Evolutionary conservation across 2,888 invertebrate genomes (phyloP).

Genomic region (Julus scanicus): DNA sequence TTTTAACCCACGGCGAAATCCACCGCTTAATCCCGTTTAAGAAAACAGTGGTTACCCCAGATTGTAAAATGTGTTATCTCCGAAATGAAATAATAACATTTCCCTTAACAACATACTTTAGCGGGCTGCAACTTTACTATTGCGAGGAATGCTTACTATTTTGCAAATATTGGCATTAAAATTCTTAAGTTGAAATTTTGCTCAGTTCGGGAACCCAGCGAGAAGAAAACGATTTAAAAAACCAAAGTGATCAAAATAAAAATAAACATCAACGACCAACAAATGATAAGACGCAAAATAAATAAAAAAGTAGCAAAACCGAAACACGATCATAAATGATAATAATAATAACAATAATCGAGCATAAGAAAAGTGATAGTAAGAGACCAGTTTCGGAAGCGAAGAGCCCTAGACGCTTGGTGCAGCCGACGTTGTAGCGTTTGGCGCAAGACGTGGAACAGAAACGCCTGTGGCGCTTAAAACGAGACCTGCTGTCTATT

Average conservation of each 20-base stretch:
- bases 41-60: no score
- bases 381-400: slow-evolving; percentile 55
- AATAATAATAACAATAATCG: neutral
- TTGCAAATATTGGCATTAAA: no score
- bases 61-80: no score
- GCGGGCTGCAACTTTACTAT: no score
- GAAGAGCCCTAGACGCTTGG: slow-evolving; percentile 64
- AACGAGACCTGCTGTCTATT: slow-evolving; percentile 73
- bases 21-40: no score
- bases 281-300: no score
- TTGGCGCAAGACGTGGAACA: slow-evolving; percentile 80
- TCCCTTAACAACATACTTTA: no score
- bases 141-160: no score
- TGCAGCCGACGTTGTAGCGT: slow-evolving; percentile 68
- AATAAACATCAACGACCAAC: neutral
- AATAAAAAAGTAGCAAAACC: no score
- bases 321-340: neutral
- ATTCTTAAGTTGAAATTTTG: no score
- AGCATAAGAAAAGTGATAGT: slow-evolving; percentile 34
- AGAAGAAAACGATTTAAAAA: neutral
- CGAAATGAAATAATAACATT: no score
- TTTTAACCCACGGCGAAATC: no score
- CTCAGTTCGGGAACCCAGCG: neutral
- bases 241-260: neutral
- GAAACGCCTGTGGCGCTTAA: slow-evolving; percentile 80